Evolutionary conservation across 2,113 vertebrate species (phyloP).

Genomic region (Ursus arctos): DNA sequence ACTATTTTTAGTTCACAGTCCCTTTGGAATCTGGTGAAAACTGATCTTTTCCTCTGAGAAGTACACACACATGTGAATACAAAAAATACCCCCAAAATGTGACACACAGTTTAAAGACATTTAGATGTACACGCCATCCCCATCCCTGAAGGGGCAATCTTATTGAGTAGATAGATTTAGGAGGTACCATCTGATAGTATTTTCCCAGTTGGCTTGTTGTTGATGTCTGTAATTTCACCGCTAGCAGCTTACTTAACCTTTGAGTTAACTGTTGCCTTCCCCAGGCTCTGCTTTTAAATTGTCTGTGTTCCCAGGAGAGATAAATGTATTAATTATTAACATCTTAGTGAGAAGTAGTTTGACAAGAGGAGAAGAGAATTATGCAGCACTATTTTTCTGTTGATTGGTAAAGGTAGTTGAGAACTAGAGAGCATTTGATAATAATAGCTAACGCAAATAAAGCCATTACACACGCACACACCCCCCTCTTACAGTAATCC

Average conservation of each 20-base stretch:
- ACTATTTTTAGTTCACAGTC: not conserved
- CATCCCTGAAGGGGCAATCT: not conserved
- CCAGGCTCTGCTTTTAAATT: not conserved
- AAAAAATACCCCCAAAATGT: not conserved
- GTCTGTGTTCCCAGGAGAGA: not conserved
- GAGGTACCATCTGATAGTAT: not conserved
- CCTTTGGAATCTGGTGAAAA: conserved; percentile 27
- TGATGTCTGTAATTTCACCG: not conserved
- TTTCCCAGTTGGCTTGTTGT: not conserved
- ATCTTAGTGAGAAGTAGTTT: not conserved
- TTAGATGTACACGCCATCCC: not conserved
- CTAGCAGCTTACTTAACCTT: conserved; percentile 10
- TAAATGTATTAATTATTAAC: conserved; percentile 4
- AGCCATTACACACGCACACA: not conserved
- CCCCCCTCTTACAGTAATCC: not conserved
- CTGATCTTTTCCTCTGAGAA: not conserved
- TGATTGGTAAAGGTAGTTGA: not conserved
- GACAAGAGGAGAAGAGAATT: not conserved
- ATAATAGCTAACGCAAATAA: not conserved
- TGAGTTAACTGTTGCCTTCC: not conserved
- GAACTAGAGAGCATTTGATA: not conserved
- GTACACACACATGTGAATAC: not conserved
- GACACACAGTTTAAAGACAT: not conserved
- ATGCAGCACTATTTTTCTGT: not conserved
- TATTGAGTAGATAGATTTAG: not conserved